Evolutionary conservation across 2,113 vertebrate species (phyloP), one percentile per base, ranked within the genome.

Genomic region (Empidonax traillii): DNA sequence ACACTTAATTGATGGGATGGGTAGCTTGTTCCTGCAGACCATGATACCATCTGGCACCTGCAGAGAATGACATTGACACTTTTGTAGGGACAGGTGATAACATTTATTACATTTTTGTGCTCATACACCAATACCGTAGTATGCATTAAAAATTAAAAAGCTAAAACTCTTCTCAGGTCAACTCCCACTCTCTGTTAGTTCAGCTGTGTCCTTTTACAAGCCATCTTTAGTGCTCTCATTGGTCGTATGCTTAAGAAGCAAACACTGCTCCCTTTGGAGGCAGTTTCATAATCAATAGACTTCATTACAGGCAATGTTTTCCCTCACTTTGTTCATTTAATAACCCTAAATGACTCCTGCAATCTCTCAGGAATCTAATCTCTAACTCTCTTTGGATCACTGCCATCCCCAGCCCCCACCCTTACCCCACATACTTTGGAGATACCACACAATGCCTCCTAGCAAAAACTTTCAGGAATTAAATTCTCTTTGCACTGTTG

Each of bases 231-330:
- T 66, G 55, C 66, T 85, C 89, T 82, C 63, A 8, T 81, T 81
- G 85, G 89, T 95, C 11, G 33, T 83, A 33, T 55, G 85, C 68
- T 83, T 87, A 85, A 83, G 95, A 93, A 85, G 52, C 93, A 96
- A 94, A 87, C 93, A 88, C 51, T 89, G 5, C 75, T 95, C 87
- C 52, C 87, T 93, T 91, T 67, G 71, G 81, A 87, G 63, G 71
- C 68, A 51, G 74, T 52, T 95, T 95, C 67, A 77, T 94, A 91
- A 93, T 91, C 95, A 93, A 93, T 90, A 87, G 82, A 39, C 65
- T 93, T 94, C 87, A 94, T 93, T 90, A 84, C 74, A 56, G 55
- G 52, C 85, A 67, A 44, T 96, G 90, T 93, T 96, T 96, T 96
- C 88, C 59, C 59, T 85, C 80, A 65, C 79, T 94, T 83, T 90